These are phyloP conservation scores for Melanotaenia maccullochi DNA, from an alignment of 2,797 vertebrate genomes.

Conservation along the genomic window DNA sequence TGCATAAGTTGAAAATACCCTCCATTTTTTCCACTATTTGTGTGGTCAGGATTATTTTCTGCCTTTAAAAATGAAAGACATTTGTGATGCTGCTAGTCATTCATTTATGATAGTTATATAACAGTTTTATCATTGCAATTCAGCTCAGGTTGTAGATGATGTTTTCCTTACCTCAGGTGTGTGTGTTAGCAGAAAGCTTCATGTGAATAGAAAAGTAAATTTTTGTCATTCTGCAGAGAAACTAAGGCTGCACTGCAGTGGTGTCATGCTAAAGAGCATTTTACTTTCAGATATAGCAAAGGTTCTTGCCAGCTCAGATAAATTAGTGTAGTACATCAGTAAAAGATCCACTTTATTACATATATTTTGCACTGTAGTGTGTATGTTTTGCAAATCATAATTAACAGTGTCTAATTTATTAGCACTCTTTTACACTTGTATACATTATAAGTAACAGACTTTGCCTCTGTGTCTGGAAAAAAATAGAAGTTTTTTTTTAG, in stretches of 20 bases:
- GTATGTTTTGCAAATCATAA: neutral
- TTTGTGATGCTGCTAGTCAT: neutral
- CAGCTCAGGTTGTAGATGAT: neutral
- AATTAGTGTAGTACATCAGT: neutral
- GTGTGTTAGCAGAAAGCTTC: neutral
- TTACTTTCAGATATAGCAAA: neutral
- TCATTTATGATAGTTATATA: neutral
- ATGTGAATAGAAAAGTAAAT: neutral
- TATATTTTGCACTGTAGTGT: neutral
- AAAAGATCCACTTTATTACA: neutral
- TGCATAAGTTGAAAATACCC: neutral
- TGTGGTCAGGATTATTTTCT: slow-evolving; percentile 1
- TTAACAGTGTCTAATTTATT: neutral
- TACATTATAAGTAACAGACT: no score
- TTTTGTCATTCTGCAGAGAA: neutral
- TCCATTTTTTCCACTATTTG: neutral
- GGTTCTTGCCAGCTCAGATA: neutral
- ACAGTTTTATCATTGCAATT: neutral
- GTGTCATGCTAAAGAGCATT: neutral
- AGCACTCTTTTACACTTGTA: no score
- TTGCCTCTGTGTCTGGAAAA: neutral
- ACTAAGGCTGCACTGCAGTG: neutral
- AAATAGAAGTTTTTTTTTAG: neutral
- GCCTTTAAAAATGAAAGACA: neutral
- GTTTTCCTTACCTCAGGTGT: neutral